Base-by-base conservation (phyloP, 2,888 invertebrate species). In the Masnerella sp. region DNA sequence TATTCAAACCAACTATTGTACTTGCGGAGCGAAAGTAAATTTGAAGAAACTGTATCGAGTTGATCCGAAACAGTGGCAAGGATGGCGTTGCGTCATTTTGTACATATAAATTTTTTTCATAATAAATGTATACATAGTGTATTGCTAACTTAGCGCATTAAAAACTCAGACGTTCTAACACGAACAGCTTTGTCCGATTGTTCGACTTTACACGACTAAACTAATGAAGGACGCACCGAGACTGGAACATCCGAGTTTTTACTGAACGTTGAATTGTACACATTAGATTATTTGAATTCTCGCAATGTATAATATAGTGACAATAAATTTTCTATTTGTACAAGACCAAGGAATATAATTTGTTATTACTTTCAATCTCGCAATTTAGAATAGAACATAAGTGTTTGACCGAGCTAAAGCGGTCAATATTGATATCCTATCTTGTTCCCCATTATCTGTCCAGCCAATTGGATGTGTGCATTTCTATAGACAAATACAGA, bases 111-210 rank as follows among this genome's bases (percentile, higher is more conserved):
- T 43, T 49, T 68, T 59, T 68, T 59, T 2, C 17, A 59, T 59
- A 68, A 49, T 68, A 45, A 61, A 51, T 69, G 69, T 69, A 69
- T 54, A 38, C 34, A 38, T 61, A 69, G 61, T 69, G 52, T 69
- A 69, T 69, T 69, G 61, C 69, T 69, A 69, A 69, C 52, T 69
- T 61, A 61, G 61, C 61, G 18, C 61, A 69, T 69, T 69, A 69
- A 61, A 52, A 69, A 69, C 61, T 69, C 69, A 38, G 69, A 52
- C 36, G 69, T 69, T 69, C 61, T 32, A 54, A 47, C 38, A 49
- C n/a, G 25, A 42, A 14, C 12, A 22, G 34, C 68, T 58, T 51
- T 52, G 47, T 56, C 20, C 40, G 52, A 49, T 40, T 49, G 64
- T 43, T 36, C 32, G 20, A 49, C 17, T 62, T 62, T 22, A 18